Evolutionary conservation across 2,113 vertebrate species (phyloP).

Genomic region (Condylura cristata): DNA sequence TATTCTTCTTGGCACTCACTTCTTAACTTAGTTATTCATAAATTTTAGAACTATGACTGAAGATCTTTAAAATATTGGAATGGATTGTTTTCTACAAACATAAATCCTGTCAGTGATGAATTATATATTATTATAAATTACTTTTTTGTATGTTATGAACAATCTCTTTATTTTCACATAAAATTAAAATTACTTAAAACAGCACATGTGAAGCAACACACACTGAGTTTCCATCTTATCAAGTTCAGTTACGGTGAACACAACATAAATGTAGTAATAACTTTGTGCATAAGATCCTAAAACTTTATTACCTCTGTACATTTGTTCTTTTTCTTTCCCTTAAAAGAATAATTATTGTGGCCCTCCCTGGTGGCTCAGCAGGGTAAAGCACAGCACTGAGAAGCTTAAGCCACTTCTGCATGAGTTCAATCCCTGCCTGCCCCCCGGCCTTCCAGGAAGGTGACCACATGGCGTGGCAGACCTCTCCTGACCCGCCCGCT

Average conservation of each 20-base stretch:
- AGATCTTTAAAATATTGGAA: background rate
- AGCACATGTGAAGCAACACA: background rate
- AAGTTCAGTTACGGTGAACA: background rate
- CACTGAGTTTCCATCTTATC: background rate
- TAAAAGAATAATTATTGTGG: no score
- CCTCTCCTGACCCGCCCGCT: no score
- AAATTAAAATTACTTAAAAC: background rate
- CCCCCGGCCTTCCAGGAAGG: no score
- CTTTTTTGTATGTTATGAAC: rapidly evolving
- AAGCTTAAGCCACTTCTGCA: no score
- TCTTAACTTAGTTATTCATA: background rate
- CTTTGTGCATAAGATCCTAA: background rate
- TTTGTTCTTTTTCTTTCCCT: background rate
- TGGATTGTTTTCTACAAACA: background rate
- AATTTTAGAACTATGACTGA: background rate
- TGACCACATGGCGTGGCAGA: no score
- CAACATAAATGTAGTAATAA: background rate
- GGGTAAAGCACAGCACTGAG: no score
- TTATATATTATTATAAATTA: background rate
- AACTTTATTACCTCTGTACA: background rate
- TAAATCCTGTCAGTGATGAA: background rate
- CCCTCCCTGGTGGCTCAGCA: no score
- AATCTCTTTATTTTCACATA: background rate
- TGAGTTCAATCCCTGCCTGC: no score
- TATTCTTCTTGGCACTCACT: background rate